A percentile compares a stretch with the other conserved stretches of the same genome.
These are phyloP conservation scores for Apotomis turbidana DNA, from an alignment of 2,888 invertebrate genomes.

Conservation along the genomic window DNA sequence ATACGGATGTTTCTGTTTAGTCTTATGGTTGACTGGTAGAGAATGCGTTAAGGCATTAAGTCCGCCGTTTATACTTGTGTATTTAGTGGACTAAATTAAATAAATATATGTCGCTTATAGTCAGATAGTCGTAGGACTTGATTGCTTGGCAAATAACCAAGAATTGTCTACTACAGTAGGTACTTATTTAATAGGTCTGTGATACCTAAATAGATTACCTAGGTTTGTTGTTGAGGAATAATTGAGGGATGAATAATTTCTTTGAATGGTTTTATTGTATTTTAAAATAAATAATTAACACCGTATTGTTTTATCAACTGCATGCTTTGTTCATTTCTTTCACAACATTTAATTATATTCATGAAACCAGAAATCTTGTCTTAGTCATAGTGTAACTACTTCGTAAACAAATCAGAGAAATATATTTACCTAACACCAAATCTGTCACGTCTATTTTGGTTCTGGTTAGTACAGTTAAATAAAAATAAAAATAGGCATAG, in stretches of 20 bases:
- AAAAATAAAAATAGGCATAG: no score
- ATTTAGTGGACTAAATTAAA: no score
- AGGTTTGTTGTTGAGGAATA: conserved; percentile 17
- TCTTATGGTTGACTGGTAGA: no score
- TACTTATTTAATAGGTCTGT: conserved; percentile 27
- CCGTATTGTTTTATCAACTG: background rate
- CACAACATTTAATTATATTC: background rate
- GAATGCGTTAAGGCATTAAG: no score
- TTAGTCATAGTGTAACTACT: no score
- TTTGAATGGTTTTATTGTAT: no score
- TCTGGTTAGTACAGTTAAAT: background rate
- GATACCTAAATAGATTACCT: conserved; percentile 33
- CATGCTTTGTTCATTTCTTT: background rate
- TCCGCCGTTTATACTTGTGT: no score
- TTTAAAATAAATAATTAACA: no score
- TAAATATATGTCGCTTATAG: conserved; percentile 19
- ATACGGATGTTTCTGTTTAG: no score
- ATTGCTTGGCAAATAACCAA: conserved; percentile 43
- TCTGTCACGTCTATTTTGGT: background rate
- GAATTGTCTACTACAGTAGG: conserved; percentile 22
- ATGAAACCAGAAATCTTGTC: background rate
- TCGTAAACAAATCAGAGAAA: background rate
- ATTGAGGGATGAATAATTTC: no score
- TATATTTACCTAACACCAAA: background rate
- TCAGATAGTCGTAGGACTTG: conserved; percentile 33